Percentiles rank a stretch among this genome's conserved stretches.
Conservation (phyloP, 2,113 vertebrate genomes). For the Alligator mississippiensis region DNA sequence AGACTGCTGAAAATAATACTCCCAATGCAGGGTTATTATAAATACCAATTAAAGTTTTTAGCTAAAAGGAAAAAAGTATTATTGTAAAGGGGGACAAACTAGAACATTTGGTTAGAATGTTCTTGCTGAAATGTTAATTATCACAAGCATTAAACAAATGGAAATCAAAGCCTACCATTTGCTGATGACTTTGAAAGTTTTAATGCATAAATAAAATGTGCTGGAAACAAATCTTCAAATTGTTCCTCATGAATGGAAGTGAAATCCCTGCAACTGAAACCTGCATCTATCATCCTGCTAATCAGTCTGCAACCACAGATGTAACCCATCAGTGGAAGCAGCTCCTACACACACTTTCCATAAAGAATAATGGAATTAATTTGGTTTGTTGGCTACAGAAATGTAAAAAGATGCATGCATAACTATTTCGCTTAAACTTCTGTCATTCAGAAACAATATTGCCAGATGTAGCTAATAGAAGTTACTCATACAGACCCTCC, state of each 20-base stretch:
- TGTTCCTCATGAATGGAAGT: conserved; percentile 45
- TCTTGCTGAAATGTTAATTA: conserved; percentile 62
- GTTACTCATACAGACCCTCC: background rate
- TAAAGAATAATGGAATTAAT: conserved; percentile 59
- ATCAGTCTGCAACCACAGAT: conserved; percentile 49
- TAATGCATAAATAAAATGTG: conserved; percentile 20
- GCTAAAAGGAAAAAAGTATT: conserved; percentile 42
- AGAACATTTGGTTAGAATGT: conserved; percentile 51
- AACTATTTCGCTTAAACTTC: background rate
- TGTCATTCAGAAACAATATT: background rate
- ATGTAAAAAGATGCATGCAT: background rate
- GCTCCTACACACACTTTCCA: conserved; percentile 26
- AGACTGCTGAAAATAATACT: conserved; percentile 28
- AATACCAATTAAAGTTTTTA: conserved; percentile 40
- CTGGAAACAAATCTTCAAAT: conserved; percentile 53
- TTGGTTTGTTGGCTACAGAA: conserved; percentile 37
- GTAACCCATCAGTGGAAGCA: conserved; percentile 48
- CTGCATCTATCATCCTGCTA: conserved; percentile 26
- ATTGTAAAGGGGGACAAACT: conserved; percentile 51
- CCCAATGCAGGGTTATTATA: background rate
- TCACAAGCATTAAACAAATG: conserved; percentile 49
- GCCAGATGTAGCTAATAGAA: conserved; percentile 7
- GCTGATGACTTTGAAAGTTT: conserved; percentile 36
- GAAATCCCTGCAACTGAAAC: conserved; percentile 16
- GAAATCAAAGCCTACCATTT: conserved; percentile 62